phyloP scores from a whole-genome alignment of 2,888 invertebrate genomes.

The Parelbella ahira region DNA sequence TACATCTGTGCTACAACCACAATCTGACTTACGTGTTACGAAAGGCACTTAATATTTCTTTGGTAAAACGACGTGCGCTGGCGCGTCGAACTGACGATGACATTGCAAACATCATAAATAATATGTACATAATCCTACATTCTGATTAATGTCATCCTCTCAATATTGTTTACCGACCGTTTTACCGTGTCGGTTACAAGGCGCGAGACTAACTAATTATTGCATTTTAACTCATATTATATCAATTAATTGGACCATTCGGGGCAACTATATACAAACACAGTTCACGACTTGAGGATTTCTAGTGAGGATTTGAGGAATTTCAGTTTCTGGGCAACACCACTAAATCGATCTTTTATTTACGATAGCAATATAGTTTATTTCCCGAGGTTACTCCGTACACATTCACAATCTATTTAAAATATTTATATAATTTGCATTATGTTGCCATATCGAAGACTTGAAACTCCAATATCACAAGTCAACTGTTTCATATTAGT shows the following conservation, averaged over 20 bases:
- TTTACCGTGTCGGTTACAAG: constrained; percentile 8
- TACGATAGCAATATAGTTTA: no score
- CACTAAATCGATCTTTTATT: no score
- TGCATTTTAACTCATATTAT: constrained; percentile 18
- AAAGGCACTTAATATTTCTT: constrained; percentile 43
- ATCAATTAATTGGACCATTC: constrained; percentile 17
- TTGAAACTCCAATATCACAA: no score
- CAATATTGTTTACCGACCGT: constrained; percentile 6
- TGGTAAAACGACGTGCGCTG: constrained; percentile 35
- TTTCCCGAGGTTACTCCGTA: no score
- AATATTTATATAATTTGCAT: no score
- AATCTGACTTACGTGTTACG: constrained; percentile 30
- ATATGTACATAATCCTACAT: constrained; percentile 16
- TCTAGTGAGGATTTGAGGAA: no score
- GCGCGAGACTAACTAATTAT: constrained; percentile 13
- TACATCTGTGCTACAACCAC: constrained; percentile 8
- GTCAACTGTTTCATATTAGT: no score
- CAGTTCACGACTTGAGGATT: no score
- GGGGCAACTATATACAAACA: constrained; percentile 1
- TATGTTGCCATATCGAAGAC: no score
- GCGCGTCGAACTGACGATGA: constrained; percentile 25
- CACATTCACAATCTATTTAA: no score
- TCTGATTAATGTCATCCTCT: not conserved
- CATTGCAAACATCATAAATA: constrained; percentile 17
- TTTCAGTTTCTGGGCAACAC: no score